These are phyloP conservation scores for Patella caerulea DNA, from an alignment of 2,888 invertebrate genomes.

Conservation along the genomic window DNA sequence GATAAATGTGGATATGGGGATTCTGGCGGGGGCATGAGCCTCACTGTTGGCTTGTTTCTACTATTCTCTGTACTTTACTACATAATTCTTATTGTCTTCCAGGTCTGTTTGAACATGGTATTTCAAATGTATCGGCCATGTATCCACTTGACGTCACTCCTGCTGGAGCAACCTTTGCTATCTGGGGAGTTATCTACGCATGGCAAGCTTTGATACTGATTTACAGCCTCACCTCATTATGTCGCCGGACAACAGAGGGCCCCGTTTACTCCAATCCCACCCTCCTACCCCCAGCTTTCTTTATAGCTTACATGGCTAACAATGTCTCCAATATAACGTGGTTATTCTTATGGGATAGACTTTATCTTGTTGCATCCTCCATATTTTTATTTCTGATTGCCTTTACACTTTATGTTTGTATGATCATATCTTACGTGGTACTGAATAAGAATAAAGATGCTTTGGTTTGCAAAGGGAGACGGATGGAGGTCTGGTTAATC, in stretches of 20 bases:
- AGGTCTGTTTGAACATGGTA: constrained; percentile 56
- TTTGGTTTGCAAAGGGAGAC: constrained; percentile 45
- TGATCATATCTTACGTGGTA: constrained; percentile 49
- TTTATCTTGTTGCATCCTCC: constrained; percentile 48
- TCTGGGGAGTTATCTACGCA: constrained; percentile 61
- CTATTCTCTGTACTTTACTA: no score
- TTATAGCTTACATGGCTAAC: constrained; percentile 52
- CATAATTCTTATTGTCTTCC: constrained; percentile 20
- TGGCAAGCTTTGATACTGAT: constrained; percentile 59
- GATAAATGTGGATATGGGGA: no score
- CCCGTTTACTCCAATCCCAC: constrained; percentile 56
- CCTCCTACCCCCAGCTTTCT: constrained; percentile 53
- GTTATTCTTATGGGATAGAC: constrained; percentile 63
- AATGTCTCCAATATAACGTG: constrained; percentile 57
- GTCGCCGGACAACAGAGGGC: constrained; percentile 47
- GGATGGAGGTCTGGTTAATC: constrained; percentile 59
- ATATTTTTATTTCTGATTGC: constrained; percentile 45
- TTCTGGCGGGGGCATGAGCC: no score
- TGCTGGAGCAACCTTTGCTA: constrained; percentile 63
- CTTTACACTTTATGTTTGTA: constrained; percentile 52
- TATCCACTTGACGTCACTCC: constrained; percentile 61
- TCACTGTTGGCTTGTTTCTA: no score
- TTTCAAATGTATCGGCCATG: constrained; percentile 54
- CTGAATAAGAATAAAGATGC: constrained; percentile 45
- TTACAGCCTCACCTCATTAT: constrained; percentile 54